Evolutionary conservation across 2,888 invertebrate species (phyloP).

Genomic region (Synergus umbraculus): DNA sequence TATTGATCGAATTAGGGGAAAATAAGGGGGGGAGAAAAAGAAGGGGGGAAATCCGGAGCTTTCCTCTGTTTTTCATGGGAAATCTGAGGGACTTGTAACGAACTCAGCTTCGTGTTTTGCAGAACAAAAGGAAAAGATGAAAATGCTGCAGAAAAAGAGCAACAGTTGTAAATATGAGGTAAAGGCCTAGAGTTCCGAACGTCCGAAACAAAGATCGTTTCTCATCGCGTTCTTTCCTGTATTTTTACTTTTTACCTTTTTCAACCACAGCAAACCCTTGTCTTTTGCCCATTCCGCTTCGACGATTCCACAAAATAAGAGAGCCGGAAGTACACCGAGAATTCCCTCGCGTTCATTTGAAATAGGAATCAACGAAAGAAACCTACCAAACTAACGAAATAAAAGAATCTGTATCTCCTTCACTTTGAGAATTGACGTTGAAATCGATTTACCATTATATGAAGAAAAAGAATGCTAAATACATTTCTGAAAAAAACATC

Average conservation of each 20-base stretch:
- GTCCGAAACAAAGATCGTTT: conserved; percentile 49
- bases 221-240: conserved; percentile 46
- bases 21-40: conserved; percentile 11
- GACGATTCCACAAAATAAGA: conserved; percentile 49
- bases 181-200: conserved; percentile 44
- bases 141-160: conserved; percentile 38
- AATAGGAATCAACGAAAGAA: conserved; percentile 5
- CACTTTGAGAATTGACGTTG: neutral
- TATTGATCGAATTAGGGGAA: conserved; percentile 19
- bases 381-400: neutral
- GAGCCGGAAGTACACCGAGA: conserved; percentile 41
- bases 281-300: conserved; percentile 45
- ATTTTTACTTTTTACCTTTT: conserved; percentile 35
- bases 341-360: conserved; percentile 31
- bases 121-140: conserved; percentile 11
- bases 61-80: neutral
- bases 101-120: neutral
- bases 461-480: no score
- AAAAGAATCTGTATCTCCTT: neutral
- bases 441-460: neutral
- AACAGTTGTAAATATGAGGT: conserved; percentile 49
- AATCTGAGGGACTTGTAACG: neutral
- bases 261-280: conserved; percentile 19
- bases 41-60: conserved; percentile 26
- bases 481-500: no score